A percentile compares a stretch with the other conserved stretches of the same genome.
phyloP scores from a whole-genome alignment of 2,888 invertebrate genomes.

The Drosophila siamana region DNA sequence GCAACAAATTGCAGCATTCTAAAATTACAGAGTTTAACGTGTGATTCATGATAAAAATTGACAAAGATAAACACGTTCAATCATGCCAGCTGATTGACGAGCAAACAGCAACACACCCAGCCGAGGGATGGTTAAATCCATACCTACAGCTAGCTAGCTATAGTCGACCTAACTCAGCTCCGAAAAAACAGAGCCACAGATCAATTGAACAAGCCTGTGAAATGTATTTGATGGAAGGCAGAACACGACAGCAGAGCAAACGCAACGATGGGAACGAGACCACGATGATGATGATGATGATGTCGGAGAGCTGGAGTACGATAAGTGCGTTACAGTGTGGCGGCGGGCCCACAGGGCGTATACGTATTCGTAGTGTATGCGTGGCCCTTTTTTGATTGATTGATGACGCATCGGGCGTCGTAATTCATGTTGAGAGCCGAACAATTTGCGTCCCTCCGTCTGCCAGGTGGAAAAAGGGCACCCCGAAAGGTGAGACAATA shows the following conservation, averaged over 20 bases:
- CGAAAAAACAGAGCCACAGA: slow-evolving; percentile 39
- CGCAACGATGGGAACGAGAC: slow-evolving; percentile 1
- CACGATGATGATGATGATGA: slow-evolving; percentile 9
- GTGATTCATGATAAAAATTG: slow-evolving; percentile 60
- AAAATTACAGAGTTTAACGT: slow-evolving; percentile 55
- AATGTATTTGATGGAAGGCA: slow-evolving; percentile 43
- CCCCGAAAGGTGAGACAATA: slow-evolving; percentile 70
- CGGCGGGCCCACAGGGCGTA: slow-evolving; percentile 65
- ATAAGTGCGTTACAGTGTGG: slow-evolving; percentile 57
- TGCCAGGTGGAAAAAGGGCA: slow-evolving; percentile 13
- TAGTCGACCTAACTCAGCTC: slow-evolving; percentile 18
- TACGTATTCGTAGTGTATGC: slow-evolving; percentile 31
- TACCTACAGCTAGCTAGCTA: slow-evolving; percentile 24
- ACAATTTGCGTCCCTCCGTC: slow-evolving; percentile 67
- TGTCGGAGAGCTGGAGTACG: slow-evolving; percentile 14
- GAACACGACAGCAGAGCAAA: slow-evolving; percentile 6
- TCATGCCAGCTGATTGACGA: slow-evolving; percentile 65
- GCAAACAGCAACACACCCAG: slow-evolving; percentile 30
- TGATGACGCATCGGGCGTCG: slow-evolving; percentile 73
- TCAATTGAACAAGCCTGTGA: slow-evolving; percentile 57
- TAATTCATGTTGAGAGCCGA: slow-evolving; percentile 75
- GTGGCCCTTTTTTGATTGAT: slow-evolving; percentile 63
- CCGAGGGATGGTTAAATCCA: neutral
- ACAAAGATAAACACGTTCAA: slow-evolving; percentile 67
- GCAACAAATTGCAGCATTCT: slow-evolving; percentile 57